Evolutionary conservation across 2,888 invertebrate species (phyloP).

Genomic region (Philaethria dido): DNA sequence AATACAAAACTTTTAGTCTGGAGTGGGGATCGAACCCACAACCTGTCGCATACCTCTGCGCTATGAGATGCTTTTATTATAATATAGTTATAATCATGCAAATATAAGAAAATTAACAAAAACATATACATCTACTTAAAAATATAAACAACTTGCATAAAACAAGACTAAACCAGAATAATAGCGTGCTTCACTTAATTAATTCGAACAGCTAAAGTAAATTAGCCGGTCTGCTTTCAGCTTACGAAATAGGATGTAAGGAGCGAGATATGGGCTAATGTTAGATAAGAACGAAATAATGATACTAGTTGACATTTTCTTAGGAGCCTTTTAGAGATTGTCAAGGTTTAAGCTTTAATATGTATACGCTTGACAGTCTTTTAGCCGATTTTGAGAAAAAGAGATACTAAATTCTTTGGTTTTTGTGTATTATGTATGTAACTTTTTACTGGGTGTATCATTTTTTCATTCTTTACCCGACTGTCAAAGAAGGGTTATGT

Average conservation of each 20-base stretch:
- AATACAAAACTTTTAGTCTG: too few species aligned
- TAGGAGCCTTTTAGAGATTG: not conserved
- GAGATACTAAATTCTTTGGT: too few species aligned
- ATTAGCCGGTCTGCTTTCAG: conserved; percentile 27
- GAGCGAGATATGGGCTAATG: conserved; percentile 26
- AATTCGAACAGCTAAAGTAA: conserved; percentile 36
- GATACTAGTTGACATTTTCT: conserved; percentile 9
- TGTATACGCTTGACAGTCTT: too few species aligned
- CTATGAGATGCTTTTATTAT: too few species aligned
- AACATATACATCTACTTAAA: not conserved
- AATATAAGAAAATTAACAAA: not conserved
- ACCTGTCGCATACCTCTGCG: too few species aligned
- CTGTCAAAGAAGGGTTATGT: too few species aligned
- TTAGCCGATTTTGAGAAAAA: too few species aligned
- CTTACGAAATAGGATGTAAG: conserved; percentile 32
- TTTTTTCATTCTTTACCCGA: too few species aligned
- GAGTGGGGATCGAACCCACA: too few species aligned
- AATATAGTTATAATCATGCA: too few species aligned
- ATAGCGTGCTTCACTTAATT: conserved; percentile 38
- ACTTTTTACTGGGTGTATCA: too few species aligned
- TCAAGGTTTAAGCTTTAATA: not conserved
- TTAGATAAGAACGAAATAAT: conserved; percentile 23
- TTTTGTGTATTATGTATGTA: too few species aligned
- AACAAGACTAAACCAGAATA: conserved; percentile 35
- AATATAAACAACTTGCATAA: conserved; percentile 8